These are phyloP conservation scores for Megastigmus dorsalis DNA, from an alignment of 2,888 invertebrate species.

Conservation along the genomic window DNA sequence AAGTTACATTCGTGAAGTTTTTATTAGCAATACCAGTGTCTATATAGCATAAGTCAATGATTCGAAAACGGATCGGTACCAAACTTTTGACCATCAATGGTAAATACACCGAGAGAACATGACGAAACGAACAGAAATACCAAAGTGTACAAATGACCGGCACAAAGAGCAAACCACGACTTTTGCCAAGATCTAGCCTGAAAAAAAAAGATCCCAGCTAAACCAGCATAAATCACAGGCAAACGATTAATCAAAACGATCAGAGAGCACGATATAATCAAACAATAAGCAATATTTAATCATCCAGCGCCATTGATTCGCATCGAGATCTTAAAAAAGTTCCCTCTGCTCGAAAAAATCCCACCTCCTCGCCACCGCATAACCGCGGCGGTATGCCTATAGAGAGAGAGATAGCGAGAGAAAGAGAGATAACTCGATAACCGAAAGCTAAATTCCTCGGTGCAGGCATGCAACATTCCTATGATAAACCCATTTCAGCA, in stretches of 20 bases:
- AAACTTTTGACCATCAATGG: no score
- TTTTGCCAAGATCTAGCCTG: no score
- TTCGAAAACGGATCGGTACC: no score
- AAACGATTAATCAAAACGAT: slow-evolving; percentile 2
- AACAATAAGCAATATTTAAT: slow-evolving; percentile 47
- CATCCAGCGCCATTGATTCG: background rate
- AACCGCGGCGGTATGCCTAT: no score
- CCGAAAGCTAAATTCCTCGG: background rate
- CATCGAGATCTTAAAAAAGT: slow-evolving; percentile 19
- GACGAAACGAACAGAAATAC: background rate
- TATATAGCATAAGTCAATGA: no score
- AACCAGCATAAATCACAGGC: slow-evolving; percentile 5
- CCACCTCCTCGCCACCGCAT: background rate
- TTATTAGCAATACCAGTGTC: no score
- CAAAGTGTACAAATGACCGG: background rate
- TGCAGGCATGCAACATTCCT: background rate
- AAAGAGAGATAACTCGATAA: no score
- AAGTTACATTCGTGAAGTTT: no score
- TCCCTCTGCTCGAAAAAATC: slow-evolving; percentile 3
- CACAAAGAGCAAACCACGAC: no score
- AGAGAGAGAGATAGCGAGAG: no score
- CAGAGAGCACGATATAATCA: slow-evolving; percentile 18
- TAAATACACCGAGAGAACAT: background rate
- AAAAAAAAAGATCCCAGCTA: no score
- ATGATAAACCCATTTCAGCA: no score